phyloP scores from a whole-genome alignment of 1,140 invertebrate species.

The Tribolium madens region DNA sequence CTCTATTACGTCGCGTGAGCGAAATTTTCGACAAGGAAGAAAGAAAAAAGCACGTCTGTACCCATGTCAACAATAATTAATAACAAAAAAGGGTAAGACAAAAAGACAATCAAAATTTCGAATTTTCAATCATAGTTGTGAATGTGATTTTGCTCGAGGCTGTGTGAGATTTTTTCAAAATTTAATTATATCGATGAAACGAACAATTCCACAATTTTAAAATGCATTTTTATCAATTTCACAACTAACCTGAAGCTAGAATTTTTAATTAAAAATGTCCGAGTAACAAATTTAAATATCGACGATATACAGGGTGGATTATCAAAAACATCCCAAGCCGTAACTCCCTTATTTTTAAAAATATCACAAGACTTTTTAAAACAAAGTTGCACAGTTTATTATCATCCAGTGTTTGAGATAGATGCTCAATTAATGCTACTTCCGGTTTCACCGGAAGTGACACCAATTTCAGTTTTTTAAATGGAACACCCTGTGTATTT shows the following conservation, averaged over 20 bases:
- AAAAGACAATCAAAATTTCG: no score
- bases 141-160: background rate
- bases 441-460: no score
- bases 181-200: background rate
- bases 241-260: background rate
- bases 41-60: background rate
- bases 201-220: background rate
- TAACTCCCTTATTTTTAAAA: no score
- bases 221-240: background rate
- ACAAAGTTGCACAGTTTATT: no score
- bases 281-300: no score
- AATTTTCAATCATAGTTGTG: background rate
- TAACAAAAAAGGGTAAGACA: background rate
- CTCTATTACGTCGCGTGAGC: slow-evolving; percentile 8
- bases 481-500: no score
- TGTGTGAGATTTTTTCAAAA: background rate
- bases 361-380: no score
- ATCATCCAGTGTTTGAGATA: no score
- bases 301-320: no score
- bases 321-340: no score
- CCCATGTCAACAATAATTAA: background rate
- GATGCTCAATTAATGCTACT: no score
- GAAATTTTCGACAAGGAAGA: slow-evolving; percentile 11
- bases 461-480: no score
- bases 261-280: background rate